phyloP scores from a whole-genome alignment of 2,888 invertebrate genomes.

The Spialia ferax region DNA sequence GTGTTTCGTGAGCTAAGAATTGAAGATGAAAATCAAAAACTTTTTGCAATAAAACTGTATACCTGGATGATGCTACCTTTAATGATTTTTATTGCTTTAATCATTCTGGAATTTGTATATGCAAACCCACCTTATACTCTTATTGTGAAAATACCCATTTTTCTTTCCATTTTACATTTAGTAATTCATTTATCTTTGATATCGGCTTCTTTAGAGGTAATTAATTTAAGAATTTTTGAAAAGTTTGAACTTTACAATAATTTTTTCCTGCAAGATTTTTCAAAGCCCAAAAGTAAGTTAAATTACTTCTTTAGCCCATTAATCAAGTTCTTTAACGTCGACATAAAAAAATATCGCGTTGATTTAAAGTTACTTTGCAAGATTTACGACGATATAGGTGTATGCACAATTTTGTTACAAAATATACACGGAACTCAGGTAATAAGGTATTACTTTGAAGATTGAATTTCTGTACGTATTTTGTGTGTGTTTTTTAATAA shows the following conservation, averaged over 20 bases:
- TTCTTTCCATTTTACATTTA: conserved; percentile 58
- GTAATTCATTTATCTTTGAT: conserved; percentile 58
- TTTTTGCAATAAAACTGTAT: conserved; percentile 57
- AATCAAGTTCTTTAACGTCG: conserved; percentile 49
- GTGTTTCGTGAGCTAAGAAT: conserved; percentile 50
- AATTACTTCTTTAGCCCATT: conserved; percentile 51
- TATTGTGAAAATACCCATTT: conserved; percentile 58
- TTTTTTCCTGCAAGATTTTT: conserved; percentile 33
- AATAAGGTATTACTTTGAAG: conserved; percentile 10
- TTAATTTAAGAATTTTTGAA: conserved; percentile 52
- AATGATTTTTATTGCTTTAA: conserved; percentile 47
- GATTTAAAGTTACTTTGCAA: conserved; percentile 58
- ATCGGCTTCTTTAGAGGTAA: conserved; percentile 54
- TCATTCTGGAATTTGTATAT: conserved; percentile 54
- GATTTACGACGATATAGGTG: conserved; percentile 61
- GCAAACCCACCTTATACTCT: conserved; percentile 52
- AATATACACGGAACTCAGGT: conserved; percentile 61
- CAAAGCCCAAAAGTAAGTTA: conserved; percentile 31
- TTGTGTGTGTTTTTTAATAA: neutral
- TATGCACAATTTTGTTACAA: conserved; percentile 60
- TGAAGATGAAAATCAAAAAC: conserved; percentile 47
- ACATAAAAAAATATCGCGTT: conserved; percentile 31
- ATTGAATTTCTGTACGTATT: neutral
- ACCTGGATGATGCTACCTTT: conserved; percentile 52
- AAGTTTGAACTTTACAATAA: conserved; percentile 40